Conservation (phyloP, 2,113 vertebrate genomes). For the Aleadryas rufinucha region DNA sequence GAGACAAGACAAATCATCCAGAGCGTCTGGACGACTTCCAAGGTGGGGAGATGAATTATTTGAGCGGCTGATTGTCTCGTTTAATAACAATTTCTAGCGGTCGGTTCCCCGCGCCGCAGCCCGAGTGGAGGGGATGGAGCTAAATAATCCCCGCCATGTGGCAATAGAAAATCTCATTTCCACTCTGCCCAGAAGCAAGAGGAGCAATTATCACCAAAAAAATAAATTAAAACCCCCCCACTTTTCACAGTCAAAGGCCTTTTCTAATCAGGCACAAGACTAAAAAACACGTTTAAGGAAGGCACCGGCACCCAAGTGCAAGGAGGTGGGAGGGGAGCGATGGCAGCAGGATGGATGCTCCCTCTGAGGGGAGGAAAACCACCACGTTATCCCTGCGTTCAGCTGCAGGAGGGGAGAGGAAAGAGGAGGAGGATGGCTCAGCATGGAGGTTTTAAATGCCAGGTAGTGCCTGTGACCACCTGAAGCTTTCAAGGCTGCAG, state of each 20-base stretch:
- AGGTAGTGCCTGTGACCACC: neutral
- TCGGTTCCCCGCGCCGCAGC: neutral
- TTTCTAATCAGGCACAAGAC: neutral
- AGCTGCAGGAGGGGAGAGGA: neutral
- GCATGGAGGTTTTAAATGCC: neutral
- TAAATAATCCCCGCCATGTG: neutral
- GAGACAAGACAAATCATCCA: neutral
- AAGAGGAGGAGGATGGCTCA: neutral
- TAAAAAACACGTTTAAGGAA: neutral
- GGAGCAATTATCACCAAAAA: neutral
- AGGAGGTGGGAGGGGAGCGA: neutral
- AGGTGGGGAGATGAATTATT: neutral
- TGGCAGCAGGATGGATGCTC: neutral
- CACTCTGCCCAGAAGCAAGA: neutral
- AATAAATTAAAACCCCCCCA: neutral
- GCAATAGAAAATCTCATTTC: slow-evolving; percentile 5
- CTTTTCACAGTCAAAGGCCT: neutral
- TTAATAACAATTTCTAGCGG: neutral
- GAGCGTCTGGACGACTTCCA: neutral
- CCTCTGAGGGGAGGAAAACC: neutral
- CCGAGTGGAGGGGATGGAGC: neutral
- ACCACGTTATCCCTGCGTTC: neutral
- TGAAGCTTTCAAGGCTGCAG: neutral
- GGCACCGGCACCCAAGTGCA: neutral
- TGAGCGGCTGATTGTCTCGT: neutral